Base-by-base conservation (phyloP, 2,797 vertebrate species). In the Paratrypauchen microcephalus region DNA sequence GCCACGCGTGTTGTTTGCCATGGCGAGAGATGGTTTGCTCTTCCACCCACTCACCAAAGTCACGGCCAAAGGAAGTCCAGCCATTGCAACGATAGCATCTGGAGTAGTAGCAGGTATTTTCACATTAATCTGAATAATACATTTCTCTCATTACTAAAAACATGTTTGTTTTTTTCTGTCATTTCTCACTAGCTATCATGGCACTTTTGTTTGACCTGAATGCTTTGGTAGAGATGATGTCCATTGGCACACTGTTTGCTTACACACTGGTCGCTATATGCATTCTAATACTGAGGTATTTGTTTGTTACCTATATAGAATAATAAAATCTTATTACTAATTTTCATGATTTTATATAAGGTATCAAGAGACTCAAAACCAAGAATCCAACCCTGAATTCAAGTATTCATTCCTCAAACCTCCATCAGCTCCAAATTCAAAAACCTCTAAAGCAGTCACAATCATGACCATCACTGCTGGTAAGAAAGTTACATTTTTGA, bases 21-120 rank as follows among this genome's bases (percentile, higher is more conserved):
- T 97, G 96, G 96, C 95, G 1, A 91, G 92, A 77, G 96, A 97
- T 0, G 94, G 96, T 1, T 92, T 98, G n/a, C 93, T 97, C 36
- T 97, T 97, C 84, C 84, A 81, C 26, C 82, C 87, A 5, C 83
- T 97, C 61, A 91, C 92, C 74, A 91, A 78, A 74, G 82, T 97
- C 65, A 96, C 92, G 5, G 1, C 65, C 12, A 90, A 79, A n/a
- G 91, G 91, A 76, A 97, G 94, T 79, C 96, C 96, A 0, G 88
- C 94, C n/a, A 15, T 94, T 45, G 96, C 96, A 50, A 97, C 94
- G 0, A 56, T 95, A 55, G 62, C 93, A 3, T 95, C 96, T 56
- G 96, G 95, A 71, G 23, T 23, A 26, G 89, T 95, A 11, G 94
- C 96, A 90, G 96, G 95, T 97, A 50, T 13, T 50, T 52, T 52